phyloP scores from a whole-genome alignment of 2,113 vertebrate genomes.

The Lichenostomus cassidix region DNA sequence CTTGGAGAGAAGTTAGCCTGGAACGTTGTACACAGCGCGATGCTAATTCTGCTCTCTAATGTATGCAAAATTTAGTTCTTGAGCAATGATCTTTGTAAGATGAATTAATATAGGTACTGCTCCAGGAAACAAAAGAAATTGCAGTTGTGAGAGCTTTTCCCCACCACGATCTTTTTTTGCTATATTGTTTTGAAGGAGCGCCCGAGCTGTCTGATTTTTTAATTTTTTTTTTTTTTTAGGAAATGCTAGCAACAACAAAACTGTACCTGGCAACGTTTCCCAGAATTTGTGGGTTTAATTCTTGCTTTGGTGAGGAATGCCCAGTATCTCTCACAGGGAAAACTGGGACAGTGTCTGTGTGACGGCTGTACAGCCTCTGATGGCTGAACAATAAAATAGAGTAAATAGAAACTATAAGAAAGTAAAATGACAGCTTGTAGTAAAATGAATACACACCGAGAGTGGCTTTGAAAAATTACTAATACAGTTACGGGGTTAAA shows the following conservation, averaged over 20 bases:
- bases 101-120: conserved; percentile 82
- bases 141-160: conserved; percentile 61
- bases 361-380: neutral
- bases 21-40: conserved; percentile 87
- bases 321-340: conserved; percentile 9
- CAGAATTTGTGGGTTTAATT: conserved; percentile 14
- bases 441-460: conserved; percentile 5
- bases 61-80: conserved; percentile 91
- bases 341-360: conserved; percentile 47
- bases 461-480: conserved; percentile 58
- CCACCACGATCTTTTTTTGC: conserved; percentile 48
- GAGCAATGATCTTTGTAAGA: conserved; percentile 83
- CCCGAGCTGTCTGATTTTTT: conserved; percentile 47
- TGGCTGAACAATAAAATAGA: neutral
- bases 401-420: conserved; percentile 35
- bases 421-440: conserved; percentile 53
- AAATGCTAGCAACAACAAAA: neutral
- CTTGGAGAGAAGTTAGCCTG: conserved; percentile 97
- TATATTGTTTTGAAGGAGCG: conserved; percentile 48
- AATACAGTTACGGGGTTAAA: conserved; percentile 62
- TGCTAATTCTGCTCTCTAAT: conserved; percentile 98
- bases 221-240: neutral
- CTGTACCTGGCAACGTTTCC: conserved; percentile 23
- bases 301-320: conserved; percentile 33
- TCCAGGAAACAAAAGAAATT: conserved; percentile 80